These are phyloP conservation scores for Chaetodon trifascialis DNA, from an alignment of 2,113 vertebrate species.

Conservation along the genomic window DNA sequence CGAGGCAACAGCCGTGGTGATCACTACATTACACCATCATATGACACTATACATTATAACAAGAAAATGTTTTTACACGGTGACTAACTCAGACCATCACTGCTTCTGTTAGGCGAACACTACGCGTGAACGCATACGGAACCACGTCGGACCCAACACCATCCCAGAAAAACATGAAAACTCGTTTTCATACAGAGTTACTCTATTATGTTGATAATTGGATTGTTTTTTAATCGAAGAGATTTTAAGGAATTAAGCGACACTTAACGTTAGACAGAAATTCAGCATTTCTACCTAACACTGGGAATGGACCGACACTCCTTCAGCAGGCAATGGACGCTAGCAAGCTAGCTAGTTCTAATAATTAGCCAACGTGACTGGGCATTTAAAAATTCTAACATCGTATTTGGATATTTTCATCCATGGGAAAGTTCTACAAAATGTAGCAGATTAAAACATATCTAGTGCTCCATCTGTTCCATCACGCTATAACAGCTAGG, in stretches of 20 bases:
- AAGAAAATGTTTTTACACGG: too few relatives aligned
- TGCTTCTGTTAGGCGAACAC: too few relatives aligned
- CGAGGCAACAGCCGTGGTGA: too few relatives aligned
- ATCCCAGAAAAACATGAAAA: too few relatives aligned
- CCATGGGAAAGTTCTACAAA: fast-evolving
- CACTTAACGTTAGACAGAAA: neutral
- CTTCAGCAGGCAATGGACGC: conserved; percentile 7
- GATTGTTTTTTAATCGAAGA: too few relatives aligned
- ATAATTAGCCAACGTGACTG: conserved; percentile 33
- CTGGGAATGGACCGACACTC: neutral
- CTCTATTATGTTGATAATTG: neutral
- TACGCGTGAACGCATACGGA: too few relatives aligned
- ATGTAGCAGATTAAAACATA: too few relatives aligned
- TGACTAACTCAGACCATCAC: too few relatives aligned
- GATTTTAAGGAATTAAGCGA: too few relatives aligned
- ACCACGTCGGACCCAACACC: too few relatives aligned
- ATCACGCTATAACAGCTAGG: neutral
- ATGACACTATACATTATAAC: too few relatives aligned
- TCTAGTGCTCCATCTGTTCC: fast-evolving
- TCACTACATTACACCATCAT: too few relatives aligned
- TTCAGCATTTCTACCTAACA: neutral
- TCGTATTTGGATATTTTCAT: fast-evolving
- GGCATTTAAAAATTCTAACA: neutral
- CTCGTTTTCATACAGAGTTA: neutral
- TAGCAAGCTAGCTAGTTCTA: conserved; percentile 15